phyloP scores from a whole-genome alignment of 2,113 vertebrate genomes.

The Columbina picui region DNA sequence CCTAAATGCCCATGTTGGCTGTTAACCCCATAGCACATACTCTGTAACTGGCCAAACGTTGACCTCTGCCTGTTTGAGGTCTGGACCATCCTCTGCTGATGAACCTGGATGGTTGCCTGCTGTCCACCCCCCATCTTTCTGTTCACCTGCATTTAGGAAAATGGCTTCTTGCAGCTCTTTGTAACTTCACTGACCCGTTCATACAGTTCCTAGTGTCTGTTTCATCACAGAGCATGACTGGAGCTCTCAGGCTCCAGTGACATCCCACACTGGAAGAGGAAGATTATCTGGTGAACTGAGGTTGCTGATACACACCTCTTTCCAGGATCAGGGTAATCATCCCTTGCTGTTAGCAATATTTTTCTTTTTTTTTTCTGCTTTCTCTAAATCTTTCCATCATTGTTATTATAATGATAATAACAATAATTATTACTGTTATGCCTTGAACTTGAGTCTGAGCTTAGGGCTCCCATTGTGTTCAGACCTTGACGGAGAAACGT shows the following conservation, averaged over 20 bases:
- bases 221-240: not conserved
- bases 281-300: not conserved
- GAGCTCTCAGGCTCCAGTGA: not conserved
- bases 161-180: not conserved
- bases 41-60: not conserved
- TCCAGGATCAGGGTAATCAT: constrained; percentile 57
- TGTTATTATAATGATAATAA: constrained; percentile 56
- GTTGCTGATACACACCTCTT: constrained; percentile 47
- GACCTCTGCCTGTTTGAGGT: not conserved
- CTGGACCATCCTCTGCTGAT: not conserved
- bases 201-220: not conserved
- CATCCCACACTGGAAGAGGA: not conserved
- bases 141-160: not conserved
- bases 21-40: constrained; percentile 11
- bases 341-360: constrained; percentile 31
- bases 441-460: constrained; percentile 11
- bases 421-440: constrained; percentile 45
- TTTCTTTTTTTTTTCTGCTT: not conserved
- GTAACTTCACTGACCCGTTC: not conserved
- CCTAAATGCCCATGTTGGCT: constrained; percentile 10
- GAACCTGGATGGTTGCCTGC: not conserved
- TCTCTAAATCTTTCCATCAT: constrained; percentile 55
- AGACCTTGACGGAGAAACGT: not conserved
- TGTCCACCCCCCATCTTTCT: not conserved
- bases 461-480: constrained; percentile 32